Evolutionary conservation across 2,797 vertebrate species (phyloP).

Genomic region (Phataginus tricuspis): DNA sequence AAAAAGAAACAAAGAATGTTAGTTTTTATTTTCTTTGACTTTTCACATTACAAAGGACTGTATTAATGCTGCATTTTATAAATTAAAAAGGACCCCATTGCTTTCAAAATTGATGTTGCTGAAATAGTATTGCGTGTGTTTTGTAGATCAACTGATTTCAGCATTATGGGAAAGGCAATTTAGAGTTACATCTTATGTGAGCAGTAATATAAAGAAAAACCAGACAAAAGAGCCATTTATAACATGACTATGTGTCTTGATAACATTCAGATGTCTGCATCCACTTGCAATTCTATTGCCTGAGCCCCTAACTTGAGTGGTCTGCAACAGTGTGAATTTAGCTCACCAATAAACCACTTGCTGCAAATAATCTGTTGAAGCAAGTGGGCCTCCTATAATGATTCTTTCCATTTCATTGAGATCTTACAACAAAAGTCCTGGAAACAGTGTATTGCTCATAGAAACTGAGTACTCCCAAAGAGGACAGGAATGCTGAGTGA

Average conservation of each 20-base stretch:
- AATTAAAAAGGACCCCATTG: constrained; percentile 35
- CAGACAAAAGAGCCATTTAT: constrained; percentile 46
- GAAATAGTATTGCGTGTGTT: constrained; percentile 2
- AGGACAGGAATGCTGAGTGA: not conserved
- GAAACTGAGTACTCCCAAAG: not conserved
- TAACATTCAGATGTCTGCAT: constrained; percentile 26
- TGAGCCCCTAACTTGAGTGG: not conserved
- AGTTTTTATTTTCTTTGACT: constrained; percentile 60
- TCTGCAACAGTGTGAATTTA: not conserved
- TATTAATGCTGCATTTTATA: constrained; percentile 59
- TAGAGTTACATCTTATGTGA: constrained; percentile 25
- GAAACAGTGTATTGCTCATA: not conserved
- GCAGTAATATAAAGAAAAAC: constrained; percentile 34
- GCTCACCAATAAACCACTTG: not conserved
- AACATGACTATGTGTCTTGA: not conserved
- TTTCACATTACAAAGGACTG: constrained; percentile 50
- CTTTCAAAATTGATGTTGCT: constrained; percentile 39
- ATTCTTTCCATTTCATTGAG: constrained; percentile 10
- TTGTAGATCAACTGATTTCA: constrained; percentile 52
- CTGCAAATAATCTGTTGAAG: not conserved
- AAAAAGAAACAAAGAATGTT: not conserved
- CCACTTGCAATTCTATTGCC: constrained; percentile 37
- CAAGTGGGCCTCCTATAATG: not conserved
- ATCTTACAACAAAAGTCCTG: not conserved
- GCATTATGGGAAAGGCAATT: constrained; percentile 49